Percentiles rank a stretch among this genome's conserved stretches.
These are phyloP conservation scores for Poecilia wingei DNA, from an alignment of 2,797 vertebrate genomes.

Conservation along the genomic window DNA sequence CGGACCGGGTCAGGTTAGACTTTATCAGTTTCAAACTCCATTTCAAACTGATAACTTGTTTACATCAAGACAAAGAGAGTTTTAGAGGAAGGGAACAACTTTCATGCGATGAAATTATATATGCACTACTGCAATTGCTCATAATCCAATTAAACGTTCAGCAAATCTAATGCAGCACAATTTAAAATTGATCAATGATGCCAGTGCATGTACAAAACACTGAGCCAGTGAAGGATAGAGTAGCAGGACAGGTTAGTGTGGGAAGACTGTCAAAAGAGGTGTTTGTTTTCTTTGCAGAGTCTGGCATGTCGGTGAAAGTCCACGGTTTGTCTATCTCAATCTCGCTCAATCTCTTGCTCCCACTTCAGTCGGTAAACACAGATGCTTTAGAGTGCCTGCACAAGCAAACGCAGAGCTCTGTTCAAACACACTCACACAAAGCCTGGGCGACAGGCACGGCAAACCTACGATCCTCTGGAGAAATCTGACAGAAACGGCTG, in stretches of 20 bases:
- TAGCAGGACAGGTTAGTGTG: conserved; percentile 31
- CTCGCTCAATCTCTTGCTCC: conserved; percentile 48
- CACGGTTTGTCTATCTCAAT: conserved; percentile 59
- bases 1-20: no score
- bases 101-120: not conserved
- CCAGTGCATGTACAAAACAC: not conserved
- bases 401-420: conserved; percentile 65
- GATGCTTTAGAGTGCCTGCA: conserved; percentile 64
- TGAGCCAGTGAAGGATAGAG: not conserved
- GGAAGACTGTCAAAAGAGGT: conserved; percentile 52
- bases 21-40: no score
- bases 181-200: not conserved
- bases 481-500: conserved; percentile 52
- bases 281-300: conserved; percentile 73
- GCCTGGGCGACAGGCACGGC: conserved; percentile 32
- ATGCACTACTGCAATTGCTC: not conserved
- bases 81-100: not conserved
- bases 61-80: not conserved
- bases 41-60: not conserved
- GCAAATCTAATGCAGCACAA: not conserved
- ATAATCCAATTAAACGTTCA: not conserved
- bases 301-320: conserved; percentile 61
- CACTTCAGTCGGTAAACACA: conserved; percentile 72
- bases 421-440: conserved; percentile 54
- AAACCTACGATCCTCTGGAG: conserved; percentile 44